Evolutionary conservation across 1,140 invertebrate species (phyloP), one percentile per base, ranked within the genome.

Genomic region (Tetragonula clypearis): DNA sequence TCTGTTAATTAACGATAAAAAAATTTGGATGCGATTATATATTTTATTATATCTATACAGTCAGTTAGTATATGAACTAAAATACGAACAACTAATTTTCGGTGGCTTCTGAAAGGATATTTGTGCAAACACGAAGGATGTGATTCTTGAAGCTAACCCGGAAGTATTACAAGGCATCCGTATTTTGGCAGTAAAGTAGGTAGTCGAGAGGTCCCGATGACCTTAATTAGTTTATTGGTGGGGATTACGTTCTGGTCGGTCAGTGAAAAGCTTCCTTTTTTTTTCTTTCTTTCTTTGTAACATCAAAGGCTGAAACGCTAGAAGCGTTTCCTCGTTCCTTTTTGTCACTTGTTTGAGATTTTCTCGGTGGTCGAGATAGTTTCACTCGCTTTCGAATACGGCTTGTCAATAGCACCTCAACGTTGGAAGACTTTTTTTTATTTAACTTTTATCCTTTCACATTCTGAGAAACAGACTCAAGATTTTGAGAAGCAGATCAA

Each of bases 171-270:
- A 3, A 73, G 6, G 55, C 60, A 76, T 68, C 60, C 26, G n/a
- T 19, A 30, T 62, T 30, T 17, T 17, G 58, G 49, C 49, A 49
- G 41, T 79, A 76, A 58, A 88, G 8, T 55, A 80, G 58, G 17
- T n/a, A 82, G 62, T 55, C 75, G 55, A 74, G 87, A 55, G 55
- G 76, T 79, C 75, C 79, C 88, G 74, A 69, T 87, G 83, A 85
- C 87, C 89, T 93, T 93, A 93, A 94, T 94, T 92, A 88, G 87
- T 93, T 93, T 93, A 93, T 92, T 92, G 91, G 68, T 65, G 79
- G 79, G 86, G 82, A 90, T 89, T 91, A 91, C 82, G 86, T 79
- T 86, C 83, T 87, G 85, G 88, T 86, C 79, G 87, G 72, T 75
- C 89, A 65, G 87, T 86, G 90, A 86, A 92, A 90, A 89, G 79